A percentile compares a stretch with the other conserved stretches of the same genome.
Conservation (phyloP, 2,113 vertebrate species). For the Beaufortia kweichowensis region DNA sequence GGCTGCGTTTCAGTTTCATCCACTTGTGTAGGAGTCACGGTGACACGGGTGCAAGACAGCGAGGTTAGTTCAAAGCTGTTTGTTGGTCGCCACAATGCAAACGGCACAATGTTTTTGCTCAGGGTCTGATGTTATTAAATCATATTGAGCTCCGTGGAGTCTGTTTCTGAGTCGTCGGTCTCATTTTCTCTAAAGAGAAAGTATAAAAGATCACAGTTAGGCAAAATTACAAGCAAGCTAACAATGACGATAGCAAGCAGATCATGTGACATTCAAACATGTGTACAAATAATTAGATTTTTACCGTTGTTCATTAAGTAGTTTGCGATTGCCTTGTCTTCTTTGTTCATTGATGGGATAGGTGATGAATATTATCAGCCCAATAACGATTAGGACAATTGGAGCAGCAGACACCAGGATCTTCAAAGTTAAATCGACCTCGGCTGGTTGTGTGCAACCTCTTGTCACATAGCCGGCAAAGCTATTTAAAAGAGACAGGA, state of each 20-base stretch:
- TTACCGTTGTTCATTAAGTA: conserved; percentile 86
- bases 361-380: conserved; percentile 83
- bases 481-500: conserved; percentile 62
- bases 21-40: neutral
- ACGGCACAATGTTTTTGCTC: conserved; percentile 33
- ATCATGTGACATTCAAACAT: neutral
- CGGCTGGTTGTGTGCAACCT: conserved; percentile 83
- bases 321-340: conserved; percentile 86
- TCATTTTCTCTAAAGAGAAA: conserved; percentile 66
- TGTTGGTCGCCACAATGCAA: conserved; percentile 59
- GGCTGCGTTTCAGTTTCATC: neutral
- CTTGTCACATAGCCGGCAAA: conserved; percentile 89
- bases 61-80: conserved; percentile 18
- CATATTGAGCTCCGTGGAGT: conserved; percentile 62
- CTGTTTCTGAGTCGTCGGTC: conserved; percentile 66
- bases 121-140: conserved; percentile 58
- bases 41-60: neutral
- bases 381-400: conserved; percentile 82
- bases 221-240: neutral
- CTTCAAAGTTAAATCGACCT: conserved; percentile 85
- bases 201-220: conserved; percentile 3
- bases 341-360: conserved; percentile 90
- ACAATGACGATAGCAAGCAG: neutral
- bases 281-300: neutral
- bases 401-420: conserved; percentile 87